Percentiles rank a stretch among this genome's conserved stretches.
phyloP scores from a whole-genome alignment of 2,113 vertebrate genomes.

The Peucedramus taeniatus region DNA sequence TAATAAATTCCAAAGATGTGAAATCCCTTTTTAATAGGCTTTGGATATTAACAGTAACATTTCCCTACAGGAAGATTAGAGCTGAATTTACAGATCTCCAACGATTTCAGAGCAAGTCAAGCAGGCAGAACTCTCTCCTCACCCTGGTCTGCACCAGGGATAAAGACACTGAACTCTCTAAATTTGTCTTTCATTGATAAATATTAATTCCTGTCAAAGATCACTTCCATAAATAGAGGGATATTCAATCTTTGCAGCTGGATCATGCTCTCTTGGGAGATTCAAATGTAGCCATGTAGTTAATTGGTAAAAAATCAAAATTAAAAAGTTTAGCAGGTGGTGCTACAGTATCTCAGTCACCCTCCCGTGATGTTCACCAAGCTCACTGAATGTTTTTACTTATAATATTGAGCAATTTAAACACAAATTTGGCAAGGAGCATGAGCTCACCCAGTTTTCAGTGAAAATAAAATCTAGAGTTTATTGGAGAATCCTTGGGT shows the following conservation, averaged over 20 bases:
- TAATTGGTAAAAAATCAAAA: background rate
- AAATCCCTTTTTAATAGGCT: slow-evolving; percentile 23
- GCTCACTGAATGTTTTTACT: background rate
- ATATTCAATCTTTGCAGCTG: background rate
- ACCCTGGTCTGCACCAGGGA: background rate
- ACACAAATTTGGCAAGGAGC: background rate
- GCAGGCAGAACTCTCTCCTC: background rate
- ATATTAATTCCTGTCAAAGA: background rate
- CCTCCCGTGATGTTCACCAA: background rate
- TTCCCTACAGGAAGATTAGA: background rate
- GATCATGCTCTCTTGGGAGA: background rate
- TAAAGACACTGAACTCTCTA: background rate
- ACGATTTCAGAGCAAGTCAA: background rate
- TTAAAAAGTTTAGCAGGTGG: background rate
- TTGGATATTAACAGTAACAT: background rate
- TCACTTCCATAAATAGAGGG: background rate
- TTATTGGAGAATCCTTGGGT: background rate
- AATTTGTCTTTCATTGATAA: background rate
- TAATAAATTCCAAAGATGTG: background rate
- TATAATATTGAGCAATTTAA: background rate
- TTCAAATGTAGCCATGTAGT: background rate
- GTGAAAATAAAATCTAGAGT: background rate
- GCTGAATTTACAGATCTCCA: background rate
- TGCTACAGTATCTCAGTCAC: background rate
- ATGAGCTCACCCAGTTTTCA: background rate